Evolutionary conservation across 2,113 vertebrate genomes (phyloP).

Genomic region (Leptocoma aspasia): DNA sequence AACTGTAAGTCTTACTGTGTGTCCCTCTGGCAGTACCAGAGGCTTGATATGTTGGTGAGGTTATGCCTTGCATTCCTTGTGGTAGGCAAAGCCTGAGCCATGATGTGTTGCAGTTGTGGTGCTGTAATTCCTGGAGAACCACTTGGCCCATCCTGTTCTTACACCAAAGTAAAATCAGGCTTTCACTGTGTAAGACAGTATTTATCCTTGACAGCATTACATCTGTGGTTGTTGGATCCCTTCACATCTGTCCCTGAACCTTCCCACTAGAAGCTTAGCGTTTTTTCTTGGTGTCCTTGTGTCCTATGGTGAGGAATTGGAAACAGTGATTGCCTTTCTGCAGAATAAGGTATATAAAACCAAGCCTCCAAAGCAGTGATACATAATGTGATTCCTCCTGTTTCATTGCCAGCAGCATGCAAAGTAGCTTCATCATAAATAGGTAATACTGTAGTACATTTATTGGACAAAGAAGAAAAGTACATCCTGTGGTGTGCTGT

Average conservation of each 20-base stretch:
- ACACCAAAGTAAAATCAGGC: neutral
- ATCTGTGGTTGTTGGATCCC: neutral
- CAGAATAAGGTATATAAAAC: neutral
- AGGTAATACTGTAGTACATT: neutral
- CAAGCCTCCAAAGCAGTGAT: neutral
- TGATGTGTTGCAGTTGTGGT: neutral
- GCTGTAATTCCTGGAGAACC: neutral
- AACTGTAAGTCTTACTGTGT: neutral
- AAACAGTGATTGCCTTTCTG: neutral
- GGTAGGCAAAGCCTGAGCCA: neutral
- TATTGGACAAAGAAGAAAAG: neutral
- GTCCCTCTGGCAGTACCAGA: neutral
- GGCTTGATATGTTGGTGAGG: neutral
- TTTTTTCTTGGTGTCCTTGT: neutral
- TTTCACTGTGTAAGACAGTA: fast-evolving
- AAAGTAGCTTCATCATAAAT: conserved; percentile 1
- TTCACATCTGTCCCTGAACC: neutral
- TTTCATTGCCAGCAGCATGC: neutral
- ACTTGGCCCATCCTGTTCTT: neutral
- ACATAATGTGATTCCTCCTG: neutral
- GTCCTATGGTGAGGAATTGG: neutral
- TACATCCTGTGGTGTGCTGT: neutral
- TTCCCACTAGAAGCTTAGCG: neutral
- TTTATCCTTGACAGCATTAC: neutral
- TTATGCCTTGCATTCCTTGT: neutral